Base-by-base conservation (phyloP, 2,113 vertebrate species). In the Prolemur simus region DNA sequence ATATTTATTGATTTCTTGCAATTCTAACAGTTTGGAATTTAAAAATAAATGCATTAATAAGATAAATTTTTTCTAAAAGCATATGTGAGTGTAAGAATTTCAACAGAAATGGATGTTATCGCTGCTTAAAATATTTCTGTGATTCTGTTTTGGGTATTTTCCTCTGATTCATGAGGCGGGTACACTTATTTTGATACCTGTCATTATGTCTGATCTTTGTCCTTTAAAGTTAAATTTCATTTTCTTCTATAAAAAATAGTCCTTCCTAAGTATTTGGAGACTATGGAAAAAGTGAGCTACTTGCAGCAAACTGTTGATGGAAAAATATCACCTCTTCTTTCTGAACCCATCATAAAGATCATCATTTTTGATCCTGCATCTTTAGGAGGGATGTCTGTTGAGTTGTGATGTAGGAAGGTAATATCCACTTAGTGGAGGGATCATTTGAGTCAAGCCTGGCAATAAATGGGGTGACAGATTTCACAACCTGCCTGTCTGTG, bases 391-490 rank as follows among this genome's bases (percentile, higher is more conserved):
- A 86, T 27, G 12, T 21, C 39, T 82, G 52, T 63, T 94, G 76
- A 88, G 21, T 18, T 81, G 60, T 82, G 80, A 81, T 85, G 58
- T 81, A 73, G 39, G 47, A 85, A 92, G 76, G 90, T 60, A 95
- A 85, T 90, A 92, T 49, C n/a, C 71, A 92, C 29, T 89, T 76
- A 85, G 58, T 45, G 34, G 34, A 81, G 0, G 20, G 95, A 83
- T 89, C 60, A 76, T 93, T 88, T 94, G 54, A 95, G 96, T 93
- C 78, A 95, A 83, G 42, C 32, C 45, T 80, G 42, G 49, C 29
- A 94, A 83, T 96, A 89, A 95, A 95, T 91, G 21, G 32, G 42
- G 49, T 94, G 78, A 63, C 54, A 87, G 71, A 95, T 91, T 96
- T 97, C 66, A 97, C 69, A 91, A 34, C 29, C 27, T 93, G 17